Evolutionary conservation across 1,140 invertebrate species (phyloP), one percentile per base, ranked within the genome.

Genomic region (Ctenoplectra terminalis): DNA sequence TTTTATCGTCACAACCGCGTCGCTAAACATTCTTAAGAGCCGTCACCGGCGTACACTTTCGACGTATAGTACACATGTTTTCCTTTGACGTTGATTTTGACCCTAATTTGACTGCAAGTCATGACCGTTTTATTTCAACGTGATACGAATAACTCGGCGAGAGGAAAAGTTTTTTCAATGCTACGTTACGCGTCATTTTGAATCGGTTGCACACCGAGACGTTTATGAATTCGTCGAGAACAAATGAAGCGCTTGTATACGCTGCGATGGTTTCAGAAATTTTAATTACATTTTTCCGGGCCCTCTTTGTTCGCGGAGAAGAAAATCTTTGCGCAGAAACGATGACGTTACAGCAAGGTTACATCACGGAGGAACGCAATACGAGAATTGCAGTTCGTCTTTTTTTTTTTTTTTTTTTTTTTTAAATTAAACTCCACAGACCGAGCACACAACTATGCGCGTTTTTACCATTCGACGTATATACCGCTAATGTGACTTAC

Each of bases 391-490:
- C 4, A 66, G 15, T 34, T 20, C 63, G n/a, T 66, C 17, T 9
- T 40, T 40, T 40, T 40, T 40, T 40, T 9, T 9, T 40, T 40
- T 40, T 9, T 40, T 40, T 26, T 56, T 56, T 20, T 56, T 56
- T 66, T 66, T 66, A 43, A 26, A 66, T 43, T 20, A 43, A 66
- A 8, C 26, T 17, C 63, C n/a, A 7, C 37, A 26, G n/a, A 43
- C 34, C 60, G 20, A 23, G 60, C 34, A 61, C 9, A 11, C 60
- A 61, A 61, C 60, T 61, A 61, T 61, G 17, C 60, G 60, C 34
- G 31, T 61, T 61, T 61, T 37, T 61, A 37, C 34, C 9, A 37
- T 23, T 37, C 23, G 23, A 34, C 60, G 11, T 61, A 9, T 40
- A 9, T 40, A 37, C 11, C 34, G 60, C 34, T 61, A 61, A 37